A percentile compares a stretch with the other conserved stretches of the same genome.
These are phyloP conservation scores for Leiothrix lutea DNA, from an alignment of 2,113 vertebrate species.

Conservation along the genomic window DNA sequence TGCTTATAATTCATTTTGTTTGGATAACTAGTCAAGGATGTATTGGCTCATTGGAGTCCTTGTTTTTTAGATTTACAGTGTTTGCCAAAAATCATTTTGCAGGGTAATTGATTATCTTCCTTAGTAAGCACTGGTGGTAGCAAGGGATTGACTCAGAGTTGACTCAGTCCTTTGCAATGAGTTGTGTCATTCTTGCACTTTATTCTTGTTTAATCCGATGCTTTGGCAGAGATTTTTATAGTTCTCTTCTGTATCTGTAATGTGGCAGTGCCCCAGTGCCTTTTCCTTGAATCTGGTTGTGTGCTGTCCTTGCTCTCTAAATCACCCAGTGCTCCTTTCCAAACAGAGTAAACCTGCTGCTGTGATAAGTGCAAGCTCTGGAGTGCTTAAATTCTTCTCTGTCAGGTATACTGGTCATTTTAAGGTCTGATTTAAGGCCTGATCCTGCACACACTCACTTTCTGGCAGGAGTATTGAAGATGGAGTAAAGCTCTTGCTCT, in stretches of 20 bases:
- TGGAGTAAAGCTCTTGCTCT: not conserved
- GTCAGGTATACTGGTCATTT: not conserved
- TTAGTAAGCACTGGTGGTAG: not conserved
- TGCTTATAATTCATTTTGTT: slow-evolving; percentile 43
- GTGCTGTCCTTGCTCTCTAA: not conserved
- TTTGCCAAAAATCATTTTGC: not conserved
- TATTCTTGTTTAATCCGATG: not conserved
- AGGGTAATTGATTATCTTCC: not conserved
- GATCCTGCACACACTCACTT: not conserved
- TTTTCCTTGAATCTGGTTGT: not conserved
- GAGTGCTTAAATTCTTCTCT: not conserved
- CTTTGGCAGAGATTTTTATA: not conserved
- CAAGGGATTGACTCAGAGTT: not conserved
- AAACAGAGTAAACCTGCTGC: not conserved
- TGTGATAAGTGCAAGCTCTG: not conserved
- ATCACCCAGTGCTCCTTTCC: not conserved
- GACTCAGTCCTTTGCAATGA: slow-evolving; percentile 3
- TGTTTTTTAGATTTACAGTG: not conserved
- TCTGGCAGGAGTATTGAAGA: not conserved
- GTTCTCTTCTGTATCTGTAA: not conserved
- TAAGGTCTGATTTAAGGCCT: not conserved
- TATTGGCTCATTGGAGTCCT: not conserved
- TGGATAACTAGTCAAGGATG: slow-evolving; percentile 41
- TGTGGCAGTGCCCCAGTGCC: not conserved
- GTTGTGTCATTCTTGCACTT: not conserved